A percentile compares a stretch with the other conserved stretches of the same genome.
Evolutionary conservation across 64 coral and sea anemone species (phyloP).

Genomic region (Pocillopora verrucosa): DNA sequence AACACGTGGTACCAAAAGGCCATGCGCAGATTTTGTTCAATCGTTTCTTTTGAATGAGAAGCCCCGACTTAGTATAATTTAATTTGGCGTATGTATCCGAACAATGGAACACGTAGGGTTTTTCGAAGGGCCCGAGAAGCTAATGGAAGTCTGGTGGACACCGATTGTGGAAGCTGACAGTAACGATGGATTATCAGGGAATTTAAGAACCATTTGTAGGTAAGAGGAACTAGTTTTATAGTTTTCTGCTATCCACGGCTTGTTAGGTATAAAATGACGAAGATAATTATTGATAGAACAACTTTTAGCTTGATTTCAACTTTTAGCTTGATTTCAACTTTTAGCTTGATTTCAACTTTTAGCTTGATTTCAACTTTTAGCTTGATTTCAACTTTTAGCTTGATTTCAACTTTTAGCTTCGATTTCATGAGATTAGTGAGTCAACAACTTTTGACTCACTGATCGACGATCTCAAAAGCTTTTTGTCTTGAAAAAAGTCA

Average conservation of each 20-base stretch:
- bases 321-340: too few relatives aligned
- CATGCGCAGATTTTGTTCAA: too few relatives aligned
- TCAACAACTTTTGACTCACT: too few relatives aligned
- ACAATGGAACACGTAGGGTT: slow-evolving; percentile 71
- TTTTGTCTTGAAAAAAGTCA: too few relatives aligned
- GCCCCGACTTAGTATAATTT: too few relatives aligned
- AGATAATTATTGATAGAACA: neutral
- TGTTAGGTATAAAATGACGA: neutral
- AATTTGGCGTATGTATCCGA: neutral
- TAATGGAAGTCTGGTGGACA: slow-evolving; percentile 98
- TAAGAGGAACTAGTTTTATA: neutral
- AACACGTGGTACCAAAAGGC: too few relatives aligned
- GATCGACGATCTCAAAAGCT: too few relatives aligned
- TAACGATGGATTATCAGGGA: neutral
- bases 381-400: too few relatives aligned
- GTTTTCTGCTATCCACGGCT: neutral
- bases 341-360: too few relatives aligned
- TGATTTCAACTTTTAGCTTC: too few relatives aligned
- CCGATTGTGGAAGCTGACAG: slow-evolving; percentile 49
- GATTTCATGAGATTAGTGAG: too few relatives aligned
- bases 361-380: too few relatives aligned
- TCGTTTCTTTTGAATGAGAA: neutral
- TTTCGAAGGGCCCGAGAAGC: slow-evolving; percentile 97
- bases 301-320: neutral
- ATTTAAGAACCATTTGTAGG: slow-evolving; percentile 76